Percentiles rank a stretch among this genome's conserved stretches.
phyloP scores from a whole-genome alignment of 2,888 invertebrate species.

The Hemistola chrysoprasaria region DNA sequence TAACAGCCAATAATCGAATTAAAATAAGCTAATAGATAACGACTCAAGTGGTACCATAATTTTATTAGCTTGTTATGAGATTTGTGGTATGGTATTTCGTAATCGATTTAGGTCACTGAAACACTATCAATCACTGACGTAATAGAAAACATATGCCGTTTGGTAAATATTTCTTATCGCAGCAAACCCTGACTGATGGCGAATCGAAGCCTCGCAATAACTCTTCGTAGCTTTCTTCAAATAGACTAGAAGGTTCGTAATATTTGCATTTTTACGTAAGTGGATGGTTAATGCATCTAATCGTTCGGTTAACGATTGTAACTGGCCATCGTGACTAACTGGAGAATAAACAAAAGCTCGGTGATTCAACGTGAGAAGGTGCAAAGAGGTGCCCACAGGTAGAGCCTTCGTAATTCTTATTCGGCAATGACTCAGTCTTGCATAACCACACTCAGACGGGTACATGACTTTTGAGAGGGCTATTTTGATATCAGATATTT shows the following conservation, averaged over 20 bases:
- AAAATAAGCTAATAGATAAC: conserved; percentile 11
- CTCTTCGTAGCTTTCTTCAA: conserved; percentile 30
- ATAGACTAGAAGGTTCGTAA: conserved; percentile 41
- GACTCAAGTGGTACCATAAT: conserved; percentile 12
- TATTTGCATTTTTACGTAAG: conserved; percentile 54
- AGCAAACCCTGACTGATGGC: conserved; percentile 32
- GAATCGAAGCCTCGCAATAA: conserved; percentile 30
- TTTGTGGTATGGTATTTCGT: conserved; percentile 17
- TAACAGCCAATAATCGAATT: conserved; percentile 16
- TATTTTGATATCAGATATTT: conserved; percentile 41
- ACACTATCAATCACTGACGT: conserved; percentile 26
- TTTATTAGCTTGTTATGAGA: conserved; percentile 8
- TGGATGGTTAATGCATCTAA: conserved; percentile 34
- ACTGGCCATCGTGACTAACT: conserved; percentile 24
- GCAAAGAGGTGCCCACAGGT: conserved; percentile 30
- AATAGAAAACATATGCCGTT: conserved; percentile 26
- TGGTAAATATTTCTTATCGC: conserved; percentile 22
- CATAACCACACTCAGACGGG: conserved; percentile 49
- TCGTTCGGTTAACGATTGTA: conserved; percentile 25
- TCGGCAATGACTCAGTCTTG: conserved; percentile 56
- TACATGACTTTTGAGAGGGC: conserved; percentile 40
- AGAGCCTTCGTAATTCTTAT: conserved; percentile 22
- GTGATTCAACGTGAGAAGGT: conserved; percentile 26
- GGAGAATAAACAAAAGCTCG: conserved; percentile 28
- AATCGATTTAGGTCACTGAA: conserved; percentile 29